Base-by-base conservation (phyloP, 2,888 invertebrate genomes). In the Galeopsomyia nigrocyanea region DNA sequence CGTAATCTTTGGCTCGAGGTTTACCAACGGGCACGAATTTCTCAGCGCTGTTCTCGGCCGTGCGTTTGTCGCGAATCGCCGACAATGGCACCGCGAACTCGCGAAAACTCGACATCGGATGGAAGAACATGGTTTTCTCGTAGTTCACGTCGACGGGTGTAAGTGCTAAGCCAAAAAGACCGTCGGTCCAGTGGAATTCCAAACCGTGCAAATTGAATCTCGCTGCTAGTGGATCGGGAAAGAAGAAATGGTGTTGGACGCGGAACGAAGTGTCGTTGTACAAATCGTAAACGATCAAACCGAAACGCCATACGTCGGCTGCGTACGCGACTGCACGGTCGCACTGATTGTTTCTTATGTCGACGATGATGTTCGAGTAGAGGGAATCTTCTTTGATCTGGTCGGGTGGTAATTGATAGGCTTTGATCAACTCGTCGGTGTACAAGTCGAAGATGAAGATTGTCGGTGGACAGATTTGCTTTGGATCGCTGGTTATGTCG, bases 131-230 rank as follows among this genome's bases (percentile, higher is more conserved):
- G 3, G 91, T 88, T 63, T 93, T 88, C 62, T 94, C 92, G 21
- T 85, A 82, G 66, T 87, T 81, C 2, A 87, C 83, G 77, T 87
- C 82, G 39, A 82, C 81, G 7, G 92, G 91, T n/a, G 92, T 90
- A 57, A 94, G 81, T 0, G 94, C 91, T 77, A 94, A 86, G 0
- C 94, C 94, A 80, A 95, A 94, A 22, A 95, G 89, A 0, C 95
- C 95, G 81, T 95, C 95, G 9, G 92, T 88, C 95, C 94, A 95
- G 80, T 94, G 92, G 81, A 94, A 95, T 76, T 92, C 92, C 0
- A 94, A 81, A 1, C 92, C 93, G 75, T 93, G 92, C 0, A 95
- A 86, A 71, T 92, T 91, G 80, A 92, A 95, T 78, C 92, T 91
- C 3, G 94, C 90, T 0, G 93, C 92, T 0, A 93, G 80, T 0